Percentiles rank a stretch among this genome's conserved stretches.
Conservation (phyloP, 2,113 vertebrate genomes). For the Symphodus melops region DNA sequence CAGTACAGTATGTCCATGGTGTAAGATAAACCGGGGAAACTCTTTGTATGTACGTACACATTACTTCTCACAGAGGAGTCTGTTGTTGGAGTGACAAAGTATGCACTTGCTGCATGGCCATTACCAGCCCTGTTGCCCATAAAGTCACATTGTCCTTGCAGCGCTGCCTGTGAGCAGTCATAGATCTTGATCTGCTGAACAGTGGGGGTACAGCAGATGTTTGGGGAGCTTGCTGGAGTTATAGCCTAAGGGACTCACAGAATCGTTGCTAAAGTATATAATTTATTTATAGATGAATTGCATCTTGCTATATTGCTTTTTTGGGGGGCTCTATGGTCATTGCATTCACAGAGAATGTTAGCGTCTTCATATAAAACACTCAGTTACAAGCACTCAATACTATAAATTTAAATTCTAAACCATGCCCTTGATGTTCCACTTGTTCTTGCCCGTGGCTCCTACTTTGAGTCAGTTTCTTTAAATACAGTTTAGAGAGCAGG, state of each 20-base stretch:
- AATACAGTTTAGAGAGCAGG: constrained; percentile 23
- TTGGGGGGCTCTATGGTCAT: not conserved
- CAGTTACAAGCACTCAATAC: constrained; percentile 13
- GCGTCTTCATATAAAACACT: not conserved
- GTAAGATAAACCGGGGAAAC: constrained; percentile 8
- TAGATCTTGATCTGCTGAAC: constrained; percentile 65
- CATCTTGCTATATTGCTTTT: constrained; percentile 7
- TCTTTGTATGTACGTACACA: constrained; percentile 17
- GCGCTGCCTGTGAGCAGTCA: constrained; percentile 43
- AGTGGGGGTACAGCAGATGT: constrained; percentile 60
- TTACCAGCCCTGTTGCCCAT: constrained; percentile 38
- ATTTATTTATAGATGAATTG: constrained; percentile 52
- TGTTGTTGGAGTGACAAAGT: constrained; percentile 52
- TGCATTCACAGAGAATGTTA: not conserved
- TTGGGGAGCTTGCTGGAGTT: constrained; percentile 56
- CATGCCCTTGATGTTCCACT: constrained; percentile 17
- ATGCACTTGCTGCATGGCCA: constrained; percentile 31
- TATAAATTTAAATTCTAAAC: constrained; percentile 9
- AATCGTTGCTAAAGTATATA: constrained; percentile 52
- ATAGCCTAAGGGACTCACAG: constrained; percentile 51
- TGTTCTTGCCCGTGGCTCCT: constrained; percentile 23
- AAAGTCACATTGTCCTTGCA: constrained; percentile 54
- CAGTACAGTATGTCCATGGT: not conserved
- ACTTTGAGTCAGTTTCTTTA: constrained; percentile 39
- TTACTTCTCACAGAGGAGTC: constrained; percentile 36